Evolutionary conservation across 1,140 invertebrate species (phyloP).

Genomic region (Cataglyphis hispanica): DNA sequence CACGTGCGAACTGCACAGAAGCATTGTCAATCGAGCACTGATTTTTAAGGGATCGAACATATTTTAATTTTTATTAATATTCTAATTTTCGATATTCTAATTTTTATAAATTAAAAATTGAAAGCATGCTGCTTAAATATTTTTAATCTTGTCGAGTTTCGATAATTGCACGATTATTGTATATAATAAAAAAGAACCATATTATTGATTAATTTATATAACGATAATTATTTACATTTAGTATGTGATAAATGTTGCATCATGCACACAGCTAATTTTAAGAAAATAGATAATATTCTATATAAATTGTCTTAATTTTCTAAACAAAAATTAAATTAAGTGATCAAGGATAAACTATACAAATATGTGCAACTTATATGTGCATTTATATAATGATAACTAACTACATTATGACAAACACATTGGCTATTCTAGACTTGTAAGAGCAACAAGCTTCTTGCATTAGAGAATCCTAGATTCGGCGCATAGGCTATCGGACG

Average conservation of each 20-base stretch:
- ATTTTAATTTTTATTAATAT: too few relatives aligned
- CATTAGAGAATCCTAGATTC: conserved; percentile 54
- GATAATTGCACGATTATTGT: not conserved
- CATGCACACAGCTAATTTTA: not conserved
- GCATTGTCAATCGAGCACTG: not conserved
- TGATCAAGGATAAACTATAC: not conserved
- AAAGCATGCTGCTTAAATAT: not conserved
- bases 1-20: not conserved
- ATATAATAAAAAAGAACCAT: too few relatives aligned
- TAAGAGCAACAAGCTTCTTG: conserved; percentile 46
- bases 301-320: not conserved
- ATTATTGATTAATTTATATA: too few relatives aligned
- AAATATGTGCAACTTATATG: not conserved
- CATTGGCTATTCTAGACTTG: not conserved
- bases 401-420: not conserved
- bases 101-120: not conserved
- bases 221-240: too few relatives aligned
- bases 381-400: not conserved
- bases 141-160: not conserved
- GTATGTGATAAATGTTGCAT: not conserved
- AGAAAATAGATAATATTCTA: not conserved
- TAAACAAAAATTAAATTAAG: not conserved
- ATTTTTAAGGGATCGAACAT: conserved; percentile 10
- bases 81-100: not conserved
- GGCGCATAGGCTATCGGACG: conserved; percentile 30